Evolutionary conservation across 2,113 vertebrate species (phyloP).

Genomic region (Solenodon paradoxus): DNA sequence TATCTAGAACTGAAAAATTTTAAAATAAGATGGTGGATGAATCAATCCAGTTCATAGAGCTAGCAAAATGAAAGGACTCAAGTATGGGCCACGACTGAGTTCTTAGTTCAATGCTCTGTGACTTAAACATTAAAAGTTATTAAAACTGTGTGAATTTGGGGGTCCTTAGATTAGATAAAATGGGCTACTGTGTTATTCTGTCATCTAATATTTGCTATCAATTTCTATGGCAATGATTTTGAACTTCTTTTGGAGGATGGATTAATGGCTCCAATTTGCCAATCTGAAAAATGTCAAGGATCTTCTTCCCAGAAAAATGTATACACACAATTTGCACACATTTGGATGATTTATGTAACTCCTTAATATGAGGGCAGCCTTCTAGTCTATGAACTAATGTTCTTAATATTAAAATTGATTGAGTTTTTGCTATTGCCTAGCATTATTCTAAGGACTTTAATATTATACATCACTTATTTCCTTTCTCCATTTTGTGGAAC

Average conservation of each 20-base stretch:
- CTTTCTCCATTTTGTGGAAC: no score
- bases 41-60: background rate
- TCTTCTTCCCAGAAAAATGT: background rate
- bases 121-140: slow-evolving; percentile 12
- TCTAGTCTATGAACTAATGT: background rate
- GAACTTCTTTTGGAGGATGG: background rate
- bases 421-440: background rate
- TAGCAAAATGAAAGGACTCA: background rate
- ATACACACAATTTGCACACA: background rate
- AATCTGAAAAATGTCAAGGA: background rate
- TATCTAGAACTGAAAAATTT: background rate
- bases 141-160: background rate
- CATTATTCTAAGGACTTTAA: background rate
- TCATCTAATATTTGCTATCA: background rate
- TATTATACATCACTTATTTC: background rate
- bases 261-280: background rate
- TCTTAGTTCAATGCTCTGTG: background rate
- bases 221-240: background rate
- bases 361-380: background rate
- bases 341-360: background rate
- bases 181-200: background rate
- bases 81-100: background rate
- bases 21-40: background rate
- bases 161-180: background rate
- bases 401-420: background rate